Percentiles rank a stretch among this genome's conserved stretches.
These are phyloP conservation scores for Drosophila persimilis DNA, from an alignment of 1,140 invertebrate genomes.

Conservation along the genomic window DNA sequence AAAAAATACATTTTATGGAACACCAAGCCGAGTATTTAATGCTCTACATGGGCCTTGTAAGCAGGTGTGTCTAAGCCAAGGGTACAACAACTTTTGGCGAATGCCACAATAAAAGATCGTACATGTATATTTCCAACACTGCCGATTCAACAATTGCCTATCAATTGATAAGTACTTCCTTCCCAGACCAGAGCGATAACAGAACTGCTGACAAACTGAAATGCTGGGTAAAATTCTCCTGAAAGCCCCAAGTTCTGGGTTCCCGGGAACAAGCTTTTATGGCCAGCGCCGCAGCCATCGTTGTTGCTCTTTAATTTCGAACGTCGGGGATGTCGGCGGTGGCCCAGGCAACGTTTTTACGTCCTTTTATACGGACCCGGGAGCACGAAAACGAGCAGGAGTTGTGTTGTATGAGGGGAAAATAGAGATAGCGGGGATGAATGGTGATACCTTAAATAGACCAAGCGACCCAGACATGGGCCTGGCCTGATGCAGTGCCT, in stretches of 20 bases:
- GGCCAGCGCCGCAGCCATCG: constrained; percentile 3
- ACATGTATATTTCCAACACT: no score
- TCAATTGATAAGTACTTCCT: no score
- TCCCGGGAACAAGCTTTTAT: constrained; percentile 8
- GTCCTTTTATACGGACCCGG: constrained; percentile 37
- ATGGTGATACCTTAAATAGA: constrained; percentile 32
- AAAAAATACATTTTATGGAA: constrained; percentile 15
- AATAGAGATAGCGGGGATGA: constrained; percentile 9
- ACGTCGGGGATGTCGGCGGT: constrained; percentile 8
- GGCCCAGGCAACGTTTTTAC: constrained; percentile 29
- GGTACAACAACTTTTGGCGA: no score
- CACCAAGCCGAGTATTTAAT: constrained; percentile 29
- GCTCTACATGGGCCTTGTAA: constrained; percentile 10
- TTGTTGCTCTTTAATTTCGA: constrained; percentile 48
- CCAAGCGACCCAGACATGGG: constrained; percentile 13
- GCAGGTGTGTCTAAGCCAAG: no score
- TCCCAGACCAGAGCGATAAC: no score
- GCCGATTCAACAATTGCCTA: no score
- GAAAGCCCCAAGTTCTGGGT: no score
- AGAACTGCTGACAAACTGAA: no score
- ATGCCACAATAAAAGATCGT: no score
- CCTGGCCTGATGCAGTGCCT: constrained; percentile 27
- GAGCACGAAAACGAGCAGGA: background rate
- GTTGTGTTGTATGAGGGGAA: constrained; percentile 1
- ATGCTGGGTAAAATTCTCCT: no score